Evolutionary conservation across 2,113 vertebrate species (phyloP), one percentile per base, ranked within the genome.

Genomic region (Buteo buteo): DNA sequence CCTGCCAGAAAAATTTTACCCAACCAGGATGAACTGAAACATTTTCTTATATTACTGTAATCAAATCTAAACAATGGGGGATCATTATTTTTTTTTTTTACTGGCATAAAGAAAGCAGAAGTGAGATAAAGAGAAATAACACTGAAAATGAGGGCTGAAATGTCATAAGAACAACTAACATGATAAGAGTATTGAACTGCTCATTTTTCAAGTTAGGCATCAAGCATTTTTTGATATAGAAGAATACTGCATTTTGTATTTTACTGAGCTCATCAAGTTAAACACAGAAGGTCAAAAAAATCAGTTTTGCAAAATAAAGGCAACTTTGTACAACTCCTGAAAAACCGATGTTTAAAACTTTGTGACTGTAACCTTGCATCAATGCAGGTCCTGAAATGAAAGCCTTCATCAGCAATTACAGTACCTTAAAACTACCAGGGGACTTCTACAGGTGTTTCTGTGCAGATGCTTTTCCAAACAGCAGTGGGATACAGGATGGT

Each of bases 321-420:
- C 47, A 24, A 52, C 13, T 67, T 16, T 49, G 54, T 61, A 79
- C 44, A 82, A 32, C 15, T 28, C 42, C 76, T 9, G 5, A 67
- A 57, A 42, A 73, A 94, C 74, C 1, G 7, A 5, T 40, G 44
- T 52, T 82, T 70, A 16, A 65, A 90, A 25, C 74, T 42, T 42
- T 1, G 36, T 0, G 7, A 47, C 61, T 44, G 47, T 26, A 83
- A 31, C 61, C 72, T 29, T 36, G 45, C 58, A 19, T 50, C 50
- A 42, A 2, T 0, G 20, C 79, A 54, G 81, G 11, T 38, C 44
- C 62, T 47, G 47, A 54, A 65, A 38, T 11, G 52, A 79, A 54
- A 91, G 80, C 67, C 77, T 96, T 79, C 50, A 38, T 34, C 29
- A 55, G 92, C 78, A 95, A 88, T 90, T 69, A n/a, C 91, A 94